Evolutionary conservation across 2,113 vertebrate genomes (phyloP).

Genomic region (Forbesichthys agassizii): DNA sequence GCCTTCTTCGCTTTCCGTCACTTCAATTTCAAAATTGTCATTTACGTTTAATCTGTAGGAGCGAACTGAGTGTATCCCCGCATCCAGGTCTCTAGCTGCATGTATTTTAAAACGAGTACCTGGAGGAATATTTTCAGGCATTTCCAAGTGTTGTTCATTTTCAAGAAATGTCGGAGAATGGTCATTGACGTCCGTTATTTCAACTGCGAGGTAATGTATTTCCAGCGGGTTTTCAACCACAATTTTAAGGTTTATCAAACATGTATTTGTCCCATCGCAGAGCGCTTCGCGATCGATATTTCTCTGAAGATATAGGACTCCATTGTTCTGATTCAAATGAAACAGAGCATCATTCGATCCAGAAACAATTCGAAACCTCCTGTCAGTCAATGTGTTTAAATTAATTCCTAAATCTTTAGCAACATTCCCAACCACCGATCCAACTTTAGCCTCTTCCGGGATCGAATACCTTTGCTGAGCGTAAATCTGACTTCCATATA

Average conservation of each 20-base stretch:
- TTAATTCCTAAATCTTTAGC: too few species aligned
- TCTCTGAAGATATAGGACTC: conserved; percentile 10
- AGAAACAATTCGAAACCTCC: conserved; percentile 23
- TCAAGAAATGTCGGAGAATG: conserved; percentile 12
- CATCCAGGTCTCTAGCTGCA: conserved; percentile 8
- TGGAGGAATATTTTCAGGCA: neutral
- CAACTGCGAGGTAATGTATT: conserved; percentile 10
- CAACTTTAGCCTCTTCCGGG: conserved; percentile 13
- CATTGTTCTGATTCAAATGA: conserved; percentile 27
- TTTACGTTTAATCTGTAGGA: conserved; percentile 18
- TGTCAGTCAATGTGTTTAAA: neutral
- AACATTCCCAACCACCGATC: conserved; percentile 4
- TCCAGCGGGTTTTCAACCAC: conserved; percentile 22
- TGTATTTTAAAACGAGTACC: conserved; percentile 14
- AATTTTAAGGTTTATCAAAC: conserved; percentile 15
- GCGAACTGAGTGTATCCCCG: conserved; percentile 4
- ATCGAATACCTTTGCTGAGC: conserved; percentile 26
- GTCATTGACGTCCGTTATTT: conserved; percentile 12
- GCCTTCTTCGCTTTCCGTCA: neutral
- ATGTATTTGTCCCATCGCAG: neutral
- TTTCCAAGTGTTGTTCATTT: neutral
- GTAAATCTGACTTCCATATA: neutral
- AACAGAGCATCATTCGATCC: conserved; percentile 16
- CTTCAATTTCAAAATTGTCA: neutral
- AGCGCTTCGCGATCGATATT: conserved; percentile 28